Evolutionary conservation across 64 coral and sea anemone genomes (phyloP), one percentile per base, ranked within the genome.

Genomic region (Montipora sp.): DNA sequence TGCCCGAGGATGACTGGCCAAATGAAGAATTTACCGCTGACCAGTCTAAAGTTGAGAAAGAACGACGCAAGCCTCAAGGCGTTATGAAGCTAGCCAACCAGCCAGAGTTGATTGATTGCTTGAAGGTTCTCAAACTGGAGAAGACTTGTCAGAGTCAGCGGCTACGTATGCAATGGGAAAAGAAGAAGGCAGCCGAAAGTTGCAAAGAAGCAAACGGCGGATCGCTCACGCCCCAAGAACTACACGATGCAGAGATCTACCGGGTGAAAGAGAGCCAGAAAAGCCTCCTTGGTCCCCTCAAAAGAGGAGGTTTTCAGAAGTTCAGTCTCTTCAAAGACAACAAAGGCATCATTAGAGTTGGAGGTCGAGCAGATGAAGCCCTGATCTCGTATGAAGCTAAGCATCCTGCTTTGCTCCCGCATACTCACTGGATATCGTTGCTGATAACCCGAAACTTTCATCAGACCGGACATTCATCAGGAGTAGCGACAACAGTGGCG

Each of bases 281-380:
- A 43, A 72, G 60, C 53, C 23, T 51, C 22, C 18, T 21, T 13
- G 47, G 45, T 27, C 77, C 63, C 8, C 19, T 83, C 7, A 0
- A 12, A 15, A 90, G 82, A 45, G 44, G 58, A 84, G 90, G 87
- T 45, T 93, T 93, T 75, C 44, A 67, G 23, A 46, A 73, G 4
- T 61, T 87, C 18, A 87, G 82, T 47, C 83, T 83, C 4, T 93
- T 87, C 59, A 6, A 48, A 7, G 91, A 93, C 43, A 75, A 77
- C 21, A 60, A 92, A 75, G 90, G 68, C 45, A 68, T 92, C 4
- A 75, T 92, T 15, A 76, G 73, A 92, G 91, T 93, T 23, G 91
- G 72, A 48, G 81, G 91, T 67, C 15, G 91, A 47, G 53, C 86
- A 22, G 80, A 72, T n/a, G 48, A 92, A 46, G 81, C 67, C 14